phyloP scores from a whole-genome alignment of 2,888 invertebrate species.

The Eupithecia vulgata region DNA sequence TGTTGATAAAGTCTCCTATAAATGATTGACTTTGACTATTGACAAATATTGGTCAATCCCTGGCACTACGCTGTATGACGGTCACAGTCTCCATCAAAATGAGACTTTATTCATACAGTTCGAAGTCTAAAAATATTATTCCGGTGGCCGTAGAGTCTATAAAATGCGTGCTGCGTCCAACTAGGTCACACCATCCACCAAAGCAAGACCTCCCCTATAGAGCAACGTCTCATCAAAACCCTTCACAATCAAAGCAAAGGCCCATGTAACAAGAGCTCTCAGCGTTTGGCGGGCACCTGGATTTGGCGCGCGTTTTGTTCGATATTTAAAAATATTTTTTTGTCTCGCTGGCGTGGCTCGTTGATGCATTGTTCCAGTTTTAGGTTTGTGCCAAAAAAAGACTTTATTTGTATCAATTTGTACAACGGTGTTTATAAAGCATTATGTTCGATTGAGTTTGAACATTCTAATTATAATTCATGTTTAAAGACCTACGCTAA shows the following conservation, averaged over 20 bases:
- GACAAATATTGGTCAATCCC: background rate
- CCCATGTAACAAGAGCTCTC: constrained; percentile 34
- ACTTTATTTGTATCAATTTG: background rate
- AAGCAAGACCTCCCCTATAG: constrained; percentile 31
- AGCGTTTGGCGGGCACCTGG: constrained; percentile 37
- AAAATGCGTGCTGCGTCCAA: constrained; percentile 50
- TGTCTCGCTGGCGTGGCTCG: constrained; percentile 13
- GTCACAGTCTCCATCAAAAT: background rate
- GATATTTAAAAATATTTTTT: constrained; percentile 37
- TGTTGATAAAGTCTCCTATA: background rate
- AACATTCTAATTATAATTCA: background rate
- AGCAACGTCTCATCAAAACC: constrained; percentile 24
- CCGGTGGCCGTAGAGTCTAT: constrained; percentile 3
- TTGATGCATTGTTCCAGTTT: constrained; percentile 20
- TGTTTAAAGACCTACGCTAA: background rate
- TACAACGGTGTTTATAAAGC: background rate
- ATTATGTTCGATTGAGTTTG: background rate
- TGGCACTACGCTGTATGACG: background rate
- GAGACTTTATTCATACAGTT: background rate
- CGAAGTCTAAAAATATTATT: background rate
- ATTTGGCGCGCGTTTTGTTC: constrained; percentile 40
- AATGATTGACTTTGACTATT: background rate
- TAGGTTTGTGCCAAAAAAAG: background rate
- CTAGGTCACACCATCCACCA: constrained; percentile 52
- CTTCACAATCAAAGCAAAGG: constrained; percentile 19